phyloP scores from a whole-genome alignment of 2,797 vertebrate species.

The Tinamus major region DNA sequence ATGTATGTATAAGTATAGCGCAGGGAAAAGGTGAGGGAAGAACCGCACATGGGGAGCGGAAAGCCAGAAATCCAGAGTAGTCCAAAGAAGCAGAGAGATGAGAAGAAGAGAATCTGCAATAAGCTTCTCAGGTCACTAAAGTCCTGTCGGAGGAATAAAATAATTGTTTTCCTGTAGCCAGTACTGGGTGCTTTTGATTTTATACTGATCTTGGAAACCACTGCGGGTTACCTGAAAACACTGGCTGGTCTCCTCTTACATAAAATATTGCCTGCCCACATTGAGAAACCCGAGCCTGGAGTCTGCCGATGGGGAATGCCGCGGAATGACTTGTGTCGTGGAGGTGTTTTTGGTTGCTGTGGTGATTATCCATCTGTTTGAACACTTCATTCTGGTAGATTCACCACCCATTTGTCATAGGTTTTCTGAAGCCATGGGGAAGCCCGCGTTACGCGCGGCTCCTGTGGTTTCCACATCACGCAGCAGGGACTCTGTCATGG shows the following conservation, averaged over 20 bases:
- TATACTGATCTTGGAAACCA: background rate
- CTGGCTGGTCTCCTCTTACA: background rate
- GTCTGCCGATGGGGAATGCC: background rate
- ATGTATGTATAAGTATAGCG: too few species aligned
- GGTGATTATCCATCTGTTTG: conserved; percentile 65
- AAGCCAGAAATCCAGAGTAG: background rate
- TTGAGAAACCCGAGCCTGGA: background rate
- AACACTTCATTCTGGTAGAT: conserved; percentile 32
- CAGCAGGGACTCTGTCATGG: background rate
- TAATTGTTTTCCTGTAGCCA: background rate
- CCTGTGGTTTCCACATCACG: background rate
- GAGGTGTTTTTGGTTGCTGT: conserved; percentile 61
- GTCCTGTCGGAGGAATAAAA: background rate
- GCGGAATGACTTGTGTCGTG: background rate
- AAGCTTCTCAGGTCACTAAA: background rate
- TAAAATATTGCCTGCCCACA: conserved; percentile 26
- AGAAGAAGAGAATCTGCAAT: background rate
- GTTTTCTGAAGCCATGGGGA: conserved; percentile 6
- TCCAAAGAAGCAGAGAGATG: background rate
- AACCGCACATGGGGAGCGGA: background rate
- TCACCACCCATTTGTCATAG: background rate
- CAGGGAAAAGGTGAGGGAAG: background rate
- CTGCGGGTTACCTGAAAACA: background rate
- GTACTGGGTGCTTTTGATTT: background rate
- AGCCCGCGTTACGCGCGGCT: background rate